Evolutionary conservation across 1,140 invertebrate genomes (phyloP).

Genomic region (Drosophila nebulosa): DNA sequence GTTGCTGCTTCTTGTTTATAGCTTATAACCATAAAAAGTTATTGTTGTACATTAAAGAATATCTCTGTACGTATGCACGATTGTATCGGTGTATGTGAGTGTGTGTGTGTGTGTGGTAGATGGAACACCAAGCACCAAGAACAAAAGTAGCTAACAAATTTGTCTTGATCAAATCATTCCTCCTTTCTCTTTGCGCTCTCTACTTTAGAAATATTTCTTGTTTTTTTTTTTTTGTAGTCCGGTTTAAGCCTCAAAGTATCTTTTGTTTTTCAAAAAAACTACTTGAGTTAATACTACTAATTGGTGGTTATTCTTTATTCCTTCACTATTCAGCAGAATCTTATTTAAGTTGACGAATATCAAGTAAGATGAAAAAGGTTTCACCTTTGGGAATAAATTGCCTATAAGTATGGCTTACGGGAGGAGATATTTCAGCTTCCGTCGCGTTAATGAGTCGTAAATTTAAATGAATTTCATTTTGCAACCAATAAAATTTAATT

Average conservation of each 20-base stretch:
- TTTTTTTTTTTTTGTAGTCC: not conserved
- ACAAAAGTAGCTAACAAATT: constrained; percentile 12
- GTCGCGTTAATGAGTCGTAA: no score
- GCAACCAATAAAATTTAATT: no score
- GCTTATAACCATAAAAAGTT: constrained; percentile 44
- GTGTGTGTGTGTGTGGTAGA: not conserved
- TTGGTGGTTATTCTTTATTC: no score
- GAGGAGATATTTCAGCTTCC: no score
- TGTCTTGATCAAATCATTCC: constrained; percentile 16
- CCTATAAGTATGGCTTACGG: no score
- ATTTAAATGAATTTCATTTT: no score
- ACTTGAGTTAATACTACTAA: no score
- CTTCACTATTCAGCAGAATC: no score
- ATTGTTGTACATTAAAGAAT: constrained; percentile 11
- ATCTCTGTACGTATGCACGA: not conserved
- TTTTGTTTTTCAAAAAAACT: not conserved
- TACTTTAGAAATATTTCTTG: not conserved
- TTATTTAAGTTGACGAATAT: no score
- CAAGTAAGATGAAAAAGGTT: no score
- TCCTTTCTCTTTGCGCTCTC: constrained; percentile 27
- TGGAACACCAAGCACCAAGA: constrained; percentile 1
- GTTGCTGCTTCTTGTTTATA: constrained; percentile 49
- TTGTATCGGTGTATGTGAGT: not conserved
- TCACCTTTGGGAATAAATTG: no score
- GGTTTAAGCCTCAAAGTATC: no score